Conservation (phyloP, 2,113 vertebrate species). For the Petroica traversi region DNA sequence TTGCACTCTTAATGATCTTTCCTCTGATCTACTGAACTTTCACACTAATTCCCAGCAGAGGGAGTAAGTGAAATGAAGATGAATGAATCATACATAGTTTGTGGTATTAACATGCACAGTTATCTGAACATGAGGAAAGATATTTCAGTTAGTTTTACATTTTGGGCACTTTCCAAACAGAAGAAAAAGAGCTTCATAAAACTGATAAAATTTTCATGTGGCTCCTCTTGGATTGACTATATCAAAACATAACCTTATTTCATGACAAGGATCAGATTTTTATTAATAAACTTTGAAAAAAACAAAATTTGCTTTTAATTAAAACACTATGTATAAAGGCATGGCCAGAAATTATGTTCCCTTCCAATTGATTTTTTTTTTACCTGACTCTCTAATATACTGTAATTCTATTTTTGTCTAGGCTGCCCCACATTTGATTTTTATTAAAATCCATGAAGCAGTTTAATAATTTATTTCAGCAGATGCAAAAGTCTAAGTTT, state of each 20-base stretch:
- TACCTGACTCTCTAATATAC: not conserved
- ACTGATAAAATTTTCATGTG: not conserved
- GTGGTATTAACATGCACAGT: not conserved
- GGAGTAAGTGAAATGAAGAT: conserved; percentile 10
- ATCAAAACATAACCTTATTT: not conserved
- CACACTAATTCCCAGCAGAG: conserved; percentile 9
- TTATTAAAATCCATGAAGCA: not conserved
- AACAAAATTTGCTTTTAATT: not conserved
- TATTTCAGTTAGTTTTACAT: not conserved
- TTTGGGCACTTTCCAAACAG: not conserved
- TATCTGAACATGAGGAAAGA: not conserved
- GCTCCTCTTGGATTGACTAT: not conserved
- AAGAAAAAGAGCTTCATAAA: not conserved
- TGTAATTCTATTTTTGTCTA: not conserved
- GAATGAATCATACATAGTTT: not conserved
- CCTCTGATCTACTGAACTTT: not conserved
- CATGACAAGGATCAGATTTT: not conserved
- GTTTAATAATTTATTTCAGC: not conserved
- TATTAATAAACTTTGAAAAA: not conserved
- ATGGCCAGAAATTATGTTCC: not conserved
- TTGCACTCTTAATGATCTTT: not conserved
- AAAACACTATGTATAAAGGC: not conserved
- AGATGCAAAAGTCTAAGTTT: not conserved
- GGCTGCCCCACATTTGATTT: not conserved
- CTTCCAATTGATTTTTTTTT: not conserved